These are phyloP conservation scores for Cydia splendana DNA, from an alignment of 1,140 invertebrate genomes.

Conservation along the genomic window DNA sequence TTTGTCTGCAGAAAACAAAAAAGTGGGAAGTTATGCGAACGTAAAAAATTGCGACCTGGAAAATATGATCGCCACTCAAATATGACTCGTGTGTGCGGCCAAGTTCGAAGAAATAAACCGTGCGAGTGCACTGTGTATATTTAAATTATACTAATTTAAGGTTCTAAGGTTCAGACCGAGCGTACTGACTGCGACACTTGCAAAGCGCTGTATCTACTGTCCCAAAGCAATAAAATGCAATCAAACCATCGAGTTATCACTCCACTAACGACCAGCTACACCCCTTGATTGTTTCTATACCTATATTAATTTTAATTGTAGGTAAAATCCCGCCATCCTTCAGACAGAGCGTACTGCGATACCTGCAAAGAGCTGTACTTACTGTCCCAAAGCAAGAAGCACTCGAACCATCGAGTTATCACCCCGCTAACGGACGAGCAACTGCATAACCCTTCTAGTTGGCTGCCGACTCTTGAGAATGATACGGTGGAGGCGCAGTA, in stretches of 20 bases:
- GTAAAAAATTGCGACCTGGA: no score
- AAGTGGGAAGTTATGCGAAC: no score
- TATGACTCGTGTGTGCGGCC: no score
- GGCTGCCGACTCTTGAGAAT: conserved; percentile 66
- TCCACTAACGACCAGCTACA: conserved; percentile 59
- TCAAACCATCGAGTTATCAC: conserved; percentile 60
- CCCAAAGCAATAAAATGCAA: conserved; percentile 59
- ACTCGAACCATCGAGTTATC: conserved; percentile 65
- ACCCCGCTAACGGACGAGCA: conserved; percentile 64
- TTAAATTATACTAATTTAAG: conserved; percentile 67
- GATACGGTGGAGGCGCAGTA: conserved; percentile 70
- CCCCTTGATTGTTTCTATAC: not conserved
- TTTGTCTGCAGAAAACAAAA: no score
- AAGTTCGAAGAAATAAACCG: no score
- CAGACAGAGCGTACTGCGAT: conserved; percentile 82
- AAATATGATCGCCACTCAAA: no score
- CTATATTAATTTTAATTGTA: conserved; percentile 44
- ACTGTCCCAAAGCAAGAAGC: conserved; percentile 62
- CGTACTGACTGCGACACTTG: conserved; percentile 85
- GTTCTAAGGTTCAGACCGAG: no score
- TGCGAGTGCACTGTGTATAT: not conserved
- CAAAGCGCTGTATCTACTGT: conserved; percentile 78
- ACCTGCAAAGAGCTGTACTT: conserved; percentile 82
- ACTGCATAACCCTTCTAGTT: conserved; percentile 54
- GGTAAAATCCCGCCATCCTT: conserved; percentile 64